These are phyloP conservation scores for Solea solea DNA, from an alignment of 2,113 vertebrate genomes.

Conservation along the genomic window DNA sequence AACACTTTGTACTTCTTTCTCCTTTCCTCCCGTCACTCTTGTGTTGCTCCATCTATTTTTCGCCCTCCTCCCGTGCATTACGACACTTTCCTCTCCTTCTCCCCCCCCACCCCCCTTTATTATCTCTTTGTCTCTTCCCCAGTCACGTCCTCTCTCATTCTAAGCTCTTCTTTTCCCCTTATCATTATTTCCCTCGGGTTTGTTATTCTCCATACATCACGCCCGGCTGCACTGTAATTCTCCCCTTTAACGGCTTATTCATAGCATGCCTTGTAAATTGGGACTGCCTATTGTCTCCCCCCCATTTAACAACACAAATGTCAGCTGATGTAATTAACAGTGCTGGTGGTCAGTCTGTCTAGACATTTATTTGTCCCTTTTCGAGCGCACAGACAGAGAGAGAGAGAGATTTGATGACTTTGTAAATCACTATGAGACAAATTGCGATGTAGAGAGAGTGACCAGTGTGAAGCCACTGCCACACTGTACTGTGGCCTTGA, in stretches of 20 bases:
- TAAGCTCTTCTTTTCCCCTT: conserved; percentile 18
- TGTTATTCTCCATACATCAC: conserved; percentile 41
- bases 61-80: conserved; percentile 40
- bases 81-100: conserved; percentile 41
- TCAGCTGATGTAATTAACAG: conserved; percentile 54
- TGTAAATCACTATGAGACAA: conserved; percentile 35
- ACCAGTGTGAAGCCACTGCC: conserved; percentile 10
- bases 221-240: conserved; percentile 23
- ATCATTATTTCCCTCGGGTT: conserved; percentile 41
- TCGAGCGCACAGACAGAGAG: conserved; percentile 1
- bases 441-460: conserved; percentile 8
- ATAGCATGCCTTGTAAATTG: conserved; percentile 40
- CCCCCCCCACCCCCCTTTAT: conserved; percentile 56
- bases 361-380: conserved; percentile 52
- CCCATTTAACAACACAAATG: conserved; percentile 53
- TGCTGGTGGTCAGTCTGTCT: conserved; percentile 22
- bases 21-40: conserved; percentile 45
- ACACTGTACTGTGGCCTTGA: conserved; percentile 6
- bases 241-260: conserved; percentile 50
- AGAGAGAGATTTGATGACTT: conserved; percentile 37
- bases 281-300: conserved; percentile 26
- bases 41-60: conserved; percentile 15
- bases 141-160: conserved; percentile 57
- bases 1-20: conserved; percentile 63
- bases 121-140: conserved; percentile 65